A percentile compares a stretch with the other conserved stretches of the same genome.
phyloP scores from a whole-genome alignment of 1,140 invertebrate genomes.

The Heliothis virescens region DNA sequence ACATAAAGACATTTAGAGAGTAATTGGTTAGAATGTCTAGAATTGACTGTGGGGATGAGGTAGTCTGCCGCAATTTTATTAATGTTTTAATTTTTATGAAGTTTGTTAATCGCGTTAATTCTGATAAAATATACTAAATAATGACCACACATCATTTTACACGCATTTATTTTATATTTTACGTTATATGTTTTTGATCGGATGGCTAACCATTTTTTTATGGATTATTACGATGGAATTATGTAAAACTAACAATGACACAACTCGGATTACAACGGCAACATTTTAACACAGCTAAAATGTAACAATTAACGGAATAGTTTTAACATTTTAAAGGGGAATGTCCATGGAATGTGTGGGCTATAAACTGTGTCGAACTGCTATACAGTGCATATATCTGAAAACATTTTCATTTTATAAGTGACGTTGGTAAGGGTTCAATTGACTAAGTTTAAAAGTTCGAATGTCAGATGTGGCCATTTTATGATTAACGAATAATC shows the following conservation, averaged over 20 bases:
- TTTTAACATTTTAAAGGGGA: no score
- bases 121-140: constrained; percentile 5
- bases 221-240: background rate
- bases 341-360: no score
- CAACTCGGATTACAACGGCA: background rate
- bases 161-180: constrained; percentile 51
- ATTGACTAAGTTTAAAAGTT: no score
- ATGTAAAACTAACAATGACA: no score
- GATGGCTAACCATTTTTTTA: constrained; percentile 30
- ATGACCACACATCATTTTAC: constrained; percentile 21
- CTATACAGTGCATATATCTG: no score
- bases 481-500: constrained; percentile 19
- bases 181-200: constrained; percentile 45
- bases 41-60: constrained; percentile 19
- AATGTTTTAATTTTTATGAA: background rate
- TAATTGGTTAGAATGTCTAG: constrained; percentile 38
- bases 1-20: constrained; percentile 54
- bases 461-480: no score
- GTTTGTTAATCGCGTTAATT: constrained; percentile 1
- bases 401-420: no score
- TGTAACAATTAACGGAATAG: background rate
- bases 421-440: no score
- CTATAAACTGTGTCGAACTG: no score
- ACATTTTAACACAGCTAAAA: background rate
- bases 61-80: constrained; percentile 1